Evolutionary conservation across 2,113 vertebrate species (phyloP).

Genomic region (Limnothrissa miodon): DNA sequence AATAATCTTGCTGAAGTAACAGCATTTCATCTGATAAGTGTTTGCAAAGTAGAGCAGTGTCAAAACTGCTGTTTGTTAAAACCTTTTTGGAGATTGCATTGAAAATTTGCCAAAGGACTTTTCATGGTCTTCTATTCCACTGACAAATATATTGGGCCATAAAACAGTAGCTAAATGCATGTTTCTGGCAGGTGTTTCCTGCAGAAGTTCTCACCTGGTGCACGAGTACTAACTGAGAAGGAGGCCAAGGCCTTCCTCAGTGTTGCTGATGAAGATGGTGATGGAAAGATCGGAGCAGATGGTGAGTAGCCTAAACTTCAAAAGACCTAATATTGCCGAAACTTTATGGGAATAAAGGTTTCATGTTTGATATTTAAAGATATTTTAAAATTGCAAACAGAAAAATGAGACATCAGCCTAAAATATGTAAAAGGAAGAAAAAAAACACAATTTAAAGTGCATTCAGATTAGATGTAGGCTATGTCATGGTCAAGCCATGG

Average conservation of each 20-base stretch:
- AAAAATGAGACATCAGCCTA: neutral
- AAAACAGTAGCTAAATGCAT: neutral
- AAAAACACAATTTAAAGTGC: neutral
- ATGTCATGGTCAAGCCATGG: neutral
- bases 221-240: conserved; percentile 82
- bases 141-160: neutral
- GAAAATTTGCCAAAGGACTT: neutral
- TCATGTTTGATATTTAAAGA: neutral
- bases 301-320: conserved; percentile 68
- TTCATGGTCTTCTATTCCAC: neutral
- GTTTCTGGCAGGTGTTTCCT: conserved; percentile 85
- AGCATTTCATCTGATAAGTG: neutral
- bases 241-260: conserved; percentile 87
- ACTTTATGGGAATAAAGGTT: neutral
- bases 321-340: too few relatives aligned
- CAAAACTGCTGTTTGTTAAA: neutral
- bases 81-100: neutral
- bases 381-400: neutral
- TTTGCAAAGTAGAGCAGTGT: neutral
- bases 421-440: neutral
- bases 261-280: conserved; percentile 84
- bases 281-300: conserved; percentile 88
- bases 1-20: neutral
- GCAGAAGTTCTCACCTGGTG: conserved; percentile 85
- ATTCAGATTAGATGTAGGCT: neutral